phyloP scores from a whole-genome alignment of 2,888 invertebrate species.

The Stramonita haemastoma region DNA sequence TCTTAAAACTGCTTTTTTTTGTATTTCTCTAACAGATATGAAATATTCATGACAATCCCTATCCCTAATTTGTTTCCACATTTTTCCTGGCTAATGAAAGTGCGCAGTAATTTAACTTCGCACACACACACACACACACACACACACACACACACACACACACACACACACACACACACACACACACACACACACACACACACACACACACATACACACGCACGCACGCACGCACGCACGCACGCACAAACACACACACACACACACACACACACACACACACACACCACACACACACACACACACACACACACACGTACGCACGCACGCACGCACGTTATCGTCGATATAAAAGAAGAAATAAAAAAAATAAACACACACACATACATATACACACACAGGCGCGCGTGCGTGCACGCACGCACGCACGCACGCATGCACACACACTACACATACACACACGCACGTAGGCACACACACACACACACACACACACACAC shows the following conservation, averaged over 20 bases:
- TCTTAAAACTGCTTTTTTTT: no score
- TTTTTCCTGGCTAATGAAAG: no score
- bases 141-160: not conserved
- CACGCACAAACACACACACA: not conserved
- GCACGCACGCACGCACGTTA: no score
- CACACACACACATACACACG: no score
- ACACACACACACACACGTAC: not conserved
- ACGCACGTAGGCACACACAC: not conserved
- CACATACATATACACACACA: not conserved
- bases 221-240: no score
- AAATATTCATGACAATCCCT: no score
- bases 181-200: constrained; percentile 13
- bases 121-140: not conserved
- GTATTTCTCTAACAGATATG: no score
- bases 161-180: not conserved
- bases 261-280: no score
- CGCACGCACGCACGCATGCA: not conserved
- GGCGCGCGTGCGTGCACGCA: no score
- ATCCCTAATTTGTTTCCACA: no score
- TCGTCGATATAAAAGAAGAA: no score
- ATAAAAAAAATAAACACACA: no score
- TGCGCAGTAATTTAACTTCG: not conserved
- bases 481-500: not conserved
- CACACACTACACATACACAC: not conserved
- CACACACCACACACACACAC: not conserved